phyloP scores from a whole-genome alignment of 2,888 invertebrate genomes.

The Lycaena phlaeas region DNA sequence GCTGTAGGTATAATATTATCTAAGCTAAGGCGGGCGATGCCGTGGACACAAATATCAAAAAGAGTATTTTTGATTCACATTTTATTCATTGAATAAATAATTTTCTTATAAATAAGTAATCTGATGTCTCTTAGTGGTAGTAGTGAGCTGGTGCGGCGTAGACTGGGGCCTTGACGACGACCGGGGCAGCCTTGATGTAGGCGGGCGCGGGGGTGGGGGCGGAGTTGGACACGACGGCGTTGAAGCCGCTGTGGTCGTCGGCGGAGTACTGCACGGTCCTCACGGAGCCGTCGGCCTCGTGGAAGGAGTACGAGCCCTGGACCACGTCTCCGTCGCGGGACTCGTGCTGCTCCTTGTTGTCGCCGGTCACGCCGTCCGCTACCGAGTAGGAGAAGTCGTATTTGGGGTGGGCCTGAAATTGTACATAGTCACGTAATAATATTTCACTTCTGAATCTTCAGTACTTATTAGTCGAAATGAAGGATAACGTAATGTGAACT shows the following conservation, averaged over 20 bases:
- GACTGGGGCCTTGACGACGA: neutral
- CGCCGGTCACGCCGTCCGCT: constrained; percentile 63
- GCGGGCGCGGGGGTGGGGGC: constrained; percentile 39
- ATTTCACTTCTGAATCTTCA: too few relatives aligned
- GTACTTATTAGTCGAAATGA: neutral
- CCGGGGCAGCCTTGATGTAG: constrained; percentile 29
- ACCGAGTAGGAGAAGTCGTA: constrained; percentile 64
- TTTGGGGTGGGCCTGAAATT: constrained; percentile 35
- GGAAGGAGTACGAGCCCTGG: constrained; percentile 62
- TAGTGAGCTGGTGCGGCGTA: constrained; percentile 16
- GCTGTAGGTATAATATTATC: too few relatives aligned
- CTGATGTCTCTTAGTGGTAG: neutral
- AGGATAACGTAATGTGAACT: constrained; percentile 7
- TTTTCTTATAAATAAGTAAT: neutral
- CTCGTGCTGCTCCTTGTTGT: constrained; percentile 64
- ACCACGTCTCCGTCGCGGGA: constrained; percentile 59
- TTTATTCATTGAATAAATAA: too few relatives aligned
- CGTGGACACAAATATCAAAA: too few relatives aligned
- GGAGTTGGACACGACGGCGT: constrained; percentile 44
- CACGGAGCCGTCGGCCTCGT: constrained; percentile 63
- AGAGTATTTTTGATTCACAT: too few relatives aligned
- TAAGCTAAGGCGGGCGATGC: too few relatives aligned
- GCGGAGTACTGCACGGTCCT: constrained; percentile 64
- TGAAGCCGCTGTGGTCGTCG: constrained; percentile 56
- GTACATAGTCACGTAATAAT: too few relatives aligned